phyloP scores from a whole-genome alignment of 2,797 vertebrate genomes.

The Erpetoichthys calabaricus region DNA sequence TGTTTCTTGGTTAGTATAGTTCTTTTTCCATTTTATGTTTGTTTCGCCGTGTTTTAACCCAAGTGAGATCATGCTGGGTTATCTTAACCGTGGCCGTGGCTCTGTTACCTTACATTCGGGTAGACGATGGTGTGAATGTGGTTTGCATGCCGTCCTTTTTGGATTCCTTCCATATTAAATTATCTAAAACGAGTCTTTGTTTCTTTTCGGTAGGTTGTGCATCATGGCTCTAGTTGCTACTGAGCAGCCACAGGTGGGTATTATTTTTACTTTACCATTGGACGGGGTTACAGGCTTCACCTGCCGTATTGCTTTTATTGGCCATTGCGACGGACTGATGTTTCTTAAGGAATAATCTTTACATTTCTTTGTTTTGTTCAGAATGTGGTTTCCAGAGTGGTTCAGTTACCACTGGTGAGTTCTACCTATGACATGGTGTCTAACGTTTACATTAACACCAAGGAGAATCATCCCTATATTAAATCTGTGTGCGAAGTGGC shows the following conservation, averaged over 20 bases:
- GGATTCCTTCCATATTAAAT: too few species aligned
- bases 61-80: too few species aligned
- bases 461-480: conserved; percentile 70
- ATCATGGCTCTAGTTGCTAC: conserved; percentile 35
- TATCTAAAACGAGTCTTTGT: too few species aligned
- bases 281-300: background rate
- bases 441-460: conserved; percentile 60
- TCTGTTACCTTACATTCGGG: too few species aligned
- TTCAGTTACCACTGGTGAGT: conserved; percentile 69
- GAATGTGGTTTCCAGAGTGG: conserved; percentile 69
- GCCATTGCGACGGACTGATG: conserved; percentile 1
- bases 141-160: too few species aligned
- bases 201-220: conserved; percentile 11
- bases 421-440: conserved; percentile 69
- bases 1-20: too few species aligned
- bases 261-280: background rate
- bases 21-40: too few species aligned
- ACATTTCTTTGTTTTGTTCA: conserved; percentile 26
- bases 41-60: too few species aligned
- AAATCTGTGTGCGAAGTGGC: conserved; percentile 72
- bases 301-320: background rate
- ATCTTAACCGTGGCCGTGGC: too few species aligned
- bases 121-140: too few species aligned
- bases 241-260: conserved; percentile 36
- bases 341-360: background rate